Percentiles rank a stretch among this genome's conserved stretches.
Evolutionary conservation across 2,888 invertebrate species (phyloP).

Genomic region (Standfussiana lucernea): DNA sequence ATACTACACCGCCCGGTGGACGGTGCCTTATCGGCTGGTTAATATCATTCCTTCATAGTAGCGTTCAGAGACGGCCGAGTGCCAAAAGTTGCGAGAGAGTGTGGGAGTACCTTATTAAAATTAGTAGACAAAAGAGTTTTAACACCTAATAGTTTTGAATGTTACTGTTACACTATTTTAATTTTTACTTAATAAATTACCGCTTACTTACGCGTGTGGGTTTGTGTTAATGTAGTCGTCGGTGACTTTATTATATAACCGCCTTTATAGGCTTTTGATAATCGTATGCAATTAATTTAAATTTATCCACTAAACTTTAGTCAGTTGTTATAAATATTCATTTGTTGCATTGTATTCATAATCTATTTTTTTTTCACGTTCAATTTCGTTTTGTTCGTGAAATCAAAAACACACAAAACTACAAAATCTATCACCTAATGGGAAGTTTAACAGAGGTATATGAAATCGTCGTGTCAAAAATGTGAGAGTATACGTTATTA

Average conservation of each 20-base stretch:
- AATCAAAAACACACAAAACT: constrained; percentile 63
- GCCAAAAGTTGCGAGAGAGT: constrained; percentile 67
- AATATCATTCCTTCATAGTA: constrained; percentile 71
- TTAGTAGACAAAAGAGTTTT: constrained; percentile 71
- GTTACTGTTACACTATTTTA: constrained; percentile 72
- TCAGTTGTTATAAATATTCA: constrained; percentile 65
- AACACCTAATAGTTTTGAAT: constrained; percentile 73
- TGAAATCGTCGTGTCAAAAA: constrained; percentile 52
- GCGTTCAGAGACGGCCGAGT: constrained; percentile 79
- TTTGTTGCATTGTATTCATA: constrained; percentile 70
- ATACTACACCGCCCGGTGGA: constrained; percentile 36
- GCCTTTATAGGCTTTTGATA: constrained; percentile 68
- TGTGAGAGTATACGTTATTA: constrained; percentile 49
- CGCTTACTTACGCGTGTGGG: constrained; percentile 88
- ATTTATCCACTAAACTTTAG: constrained; percentile 72
- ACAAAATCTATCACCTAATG: constrained; percentile 59
- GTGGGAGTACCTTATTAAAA: constrained; percentile 69
- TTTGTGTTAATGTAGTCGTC: constrained; percentile 88
- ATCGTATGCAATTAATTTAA: constrained; percentile 70
- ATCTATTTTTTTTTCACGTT: constrained; percentile 59
- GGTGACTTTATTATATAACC: constrained; percentile 68
- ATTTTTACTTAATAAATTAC: constrained; percentile 72
- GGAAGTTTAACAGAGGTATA: constrained; percentile 59
- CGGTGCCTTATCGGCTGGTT: constrained; percentile 59
- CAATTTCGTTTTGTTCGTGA: constrained; percentile 60